Evolutionary conservation across 2,797 vertebrate species (phyloP).

Genomic region (Aulostomus chinensis): DNA sequence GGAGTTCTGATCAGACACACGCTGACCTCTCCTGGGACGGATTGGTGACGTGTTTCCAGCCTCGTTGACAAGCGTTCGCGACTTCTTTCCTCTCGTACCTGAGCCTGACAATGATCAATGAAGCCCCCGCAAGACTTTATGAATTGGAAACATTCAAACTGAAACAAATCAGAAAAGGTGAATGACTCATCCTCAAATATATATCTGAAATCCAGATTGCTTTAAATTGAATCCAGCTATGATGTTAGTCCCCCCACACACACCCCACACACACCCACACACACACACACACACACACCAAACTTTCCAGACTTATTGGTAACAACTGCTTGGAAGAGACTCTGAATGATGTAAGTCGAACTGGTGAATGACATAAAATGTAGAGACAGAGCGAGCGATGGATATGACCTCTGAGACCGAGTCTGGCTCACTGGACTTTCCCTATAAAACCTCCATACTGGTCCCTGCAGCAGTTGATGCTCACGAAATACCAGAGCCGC

Average conservation of each 20-base stretch:
- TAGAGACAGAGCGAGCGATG: constrained; percentile 12
- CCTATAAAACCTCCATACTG: constrained; percentile 59
- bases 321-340: constrained; percentile 45
- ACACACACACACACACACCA: too few relatives aligned
- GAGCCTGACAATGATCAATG: too few relatives aligned
- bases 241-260: constrained; percentile 35
- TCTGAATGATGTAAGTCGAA: constrained; percentile 49
- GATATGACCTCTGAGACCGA: constrained; percentile 51
- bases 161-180: neutral
- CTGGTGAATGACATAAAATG: constrained; percentile 35
- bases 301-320: constrained; percentile 53
- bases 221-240: constrained; percentile 40
- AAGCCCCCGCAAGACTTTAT: too few relatives aligned
- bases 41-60: too few relatives aligned
- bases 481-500: too few relatives aligned
- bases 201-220: constrained; percentile 35
- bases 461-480: constrained; percentile 39
- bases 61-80: too few relatives aligned
- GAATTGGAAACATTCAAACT: too few relatives aligned
- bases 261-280: too few relatives aligned
- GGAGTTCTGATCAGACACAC: too few relatives aligned
- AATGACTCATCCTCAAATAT: constrained; percentile 27
- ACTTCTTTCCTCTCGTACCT: too few relatives aligned
- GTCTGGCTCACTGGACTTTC: too few relatives aligned
- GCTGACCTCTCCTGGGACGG: too few relatives aligned